phyloP scores from a whole-genome alignment of 1,140 invertebrate genomes.

The Wiebesia pumilae region DNA sequence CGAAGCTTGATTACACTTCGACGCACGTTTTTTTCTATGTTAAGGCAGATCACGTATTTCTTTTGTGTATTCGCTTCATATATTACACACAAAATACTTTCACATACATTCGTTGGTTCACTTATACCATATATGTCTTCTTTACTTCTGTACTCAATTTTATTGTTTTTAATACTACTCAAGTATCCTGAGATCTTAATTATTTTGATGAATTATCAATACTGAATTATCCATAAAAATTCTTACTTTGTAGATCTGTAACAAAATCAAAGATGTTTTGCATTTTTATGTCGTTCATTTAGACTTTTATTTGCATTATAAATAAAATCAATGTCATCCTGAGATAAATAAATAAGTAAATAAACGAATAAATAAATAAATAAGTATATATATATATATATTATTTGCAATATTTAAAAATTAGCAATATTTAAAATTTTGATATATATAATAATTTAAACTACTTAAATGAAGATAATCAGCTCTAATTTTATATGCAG shows the following conservation, averaged over 20 bases:
- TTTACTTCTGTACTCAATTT: not conserved
- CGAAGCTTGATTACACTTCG: not conserved
- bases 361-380: too few relatives aligned
- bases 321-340: conserved; percentile 52
- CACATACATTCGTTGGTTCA: not conserved
- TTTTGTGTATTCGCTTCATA: conserved; percentile 4
- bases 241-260: conserved; percentile 31
- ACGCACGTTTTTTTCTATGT: conserved; percentile 30
- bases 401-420: too few relatives aligned
- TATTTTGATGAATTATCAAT: not conserved
- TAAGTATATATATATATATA: too few relatives aligned
- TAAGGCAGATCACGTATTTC: conserved; percentile 47
- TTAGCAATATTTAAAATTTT: too few relatives aligned
- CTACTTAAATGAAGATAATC: too few relatives aligned
- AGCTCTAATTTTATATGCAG: too few relatives aligned
- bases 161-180: conserved; percentile 19
- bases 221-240: conserved; percentile 36
- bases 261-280: conserved; percentile 21
- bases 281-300: not conserved
- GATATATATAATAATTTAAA: too few relatives aligned
- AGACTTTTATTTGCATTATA: not conserved
- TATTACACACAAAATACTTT: not conserved
- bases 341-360: not conserved
- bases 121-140: not conserved
- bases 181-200: conserved; percentile 14